Base-by-base conservation (phyloP, 2,888 invertebrate species). In the Sylvicola cinctus region DNA sequence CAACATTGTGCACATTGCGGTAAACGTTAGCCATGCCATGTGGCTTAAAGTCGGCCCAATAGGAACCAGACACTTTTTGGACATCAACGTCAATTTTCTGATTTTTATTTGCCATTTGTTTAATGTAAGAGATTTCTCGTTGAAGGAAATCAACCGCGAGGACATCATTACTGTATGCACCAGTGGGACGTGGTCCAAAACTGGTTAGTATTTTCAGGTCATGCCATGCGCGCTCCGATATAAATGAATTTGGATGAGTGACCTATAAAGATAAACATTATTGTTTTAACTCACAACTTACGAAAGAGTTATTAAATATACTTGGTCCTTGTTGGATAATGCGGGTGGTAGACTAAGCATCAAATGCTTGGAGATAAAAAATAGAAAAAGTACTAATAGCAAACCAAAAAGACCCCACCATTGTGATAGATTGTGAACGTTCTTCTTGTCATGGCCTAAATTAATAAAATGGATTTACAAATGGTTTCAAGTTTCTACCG, bases 11-110 rank as follows among this genome's bases (percentile, higher is more conserved):
- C 43, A 81, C 73, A 58, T 77, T 77, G 44, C 72, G 67, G 57
- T 93, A 91, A 43, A 75, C 70, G 56, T 78, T 78, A 34, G 77
- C 80, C 67, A 83, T 74, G 31, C 78, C 77, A 49, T 78, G 73
- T 2, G 83, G 63, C 26, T 50, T 48, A 58, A 83, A 81, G 38
- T 65, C 64, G 36, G 85, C 60, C 45, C 73, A 68, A 59, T 84
- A 88, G 26, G 74, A 68, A 10, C 87, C 87, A 47, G 67, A 68
- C 12, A 49, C 74, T 40, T 61, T 60, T 53, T 81, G 78, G 33
- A 74, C 55, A 58, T 80, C 77, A 34, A 74, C 42, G 47, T 69
- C 64, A n/a, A 74, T 57, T 40, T 56, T 55, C 50, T 71, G 68
- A 49, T 62, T 63, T 33, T 55, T 52, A 43, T 65, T 52, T 3